Percentiles rank a stretch among this genome's conserved stretches.
Evolutionary conservation across 30 jellyfish, hydroid and myxozoan species (phyloP).

Genomic region (Aurelia aurita complex sp. Pacific): DNA sequence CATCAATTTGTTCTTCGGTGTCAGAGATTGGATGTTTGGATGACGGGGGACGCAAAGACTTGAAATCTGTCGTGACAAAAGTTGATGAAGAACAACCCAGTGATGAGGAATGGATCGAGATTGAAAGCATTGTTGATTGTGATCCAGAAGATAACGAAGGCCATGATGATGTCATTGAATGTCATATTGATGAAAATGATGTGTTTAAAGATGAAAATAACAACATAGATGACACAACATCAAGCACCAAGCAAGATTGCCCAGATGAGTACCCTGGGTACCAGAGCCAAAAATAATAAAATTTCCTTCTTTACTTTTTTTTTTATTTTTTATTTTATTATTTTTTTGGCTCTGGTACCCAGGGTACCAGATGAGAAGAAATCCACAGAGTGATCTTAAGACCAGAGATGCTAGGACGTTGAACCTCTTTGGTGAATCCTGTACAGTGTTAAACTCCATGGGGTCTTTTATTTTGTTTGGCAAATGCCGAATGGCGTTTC

Average conservation of each 20-base stretch:
- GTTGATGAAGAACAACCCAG: background rate
- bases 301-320: too few relatives aligned
- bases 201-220: background rate
- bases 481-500: too few relatives aligned
- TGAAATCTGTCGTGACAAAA: background rate
- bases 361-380: too few relatives aligned
- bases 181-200: background rate
- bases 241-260: background rate
- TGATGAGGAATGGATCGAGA: conserved; percentile 28
- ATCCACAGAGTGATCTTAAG: too few relatives aligned
- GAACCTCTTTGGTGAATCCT: too few relatives aligned
- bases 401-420: too few relatives aligned
- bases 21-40: conserved; percentile 32
- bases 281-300: too few relatives aligned
- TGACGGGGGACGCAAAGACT: conserved; percentile 55
- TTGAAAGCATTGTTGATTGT: conserved; percentile 2
- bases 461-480: too few relatives aligned
- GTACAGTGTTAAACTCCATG: too few relatives aligned
- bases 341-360: too few relatives aligned
- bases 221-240: background rate
- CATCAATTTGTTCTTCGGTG: conserved; percentile 49
- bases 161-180: background rate
- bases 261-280: too few relatives aligned
- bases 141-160: background rate
- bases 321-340: too few relatives aligned